phyloP scores from a whole-genome alignment of 2,888 invertebrate genomes.

The Asteroscopus sphinx region DNA sequence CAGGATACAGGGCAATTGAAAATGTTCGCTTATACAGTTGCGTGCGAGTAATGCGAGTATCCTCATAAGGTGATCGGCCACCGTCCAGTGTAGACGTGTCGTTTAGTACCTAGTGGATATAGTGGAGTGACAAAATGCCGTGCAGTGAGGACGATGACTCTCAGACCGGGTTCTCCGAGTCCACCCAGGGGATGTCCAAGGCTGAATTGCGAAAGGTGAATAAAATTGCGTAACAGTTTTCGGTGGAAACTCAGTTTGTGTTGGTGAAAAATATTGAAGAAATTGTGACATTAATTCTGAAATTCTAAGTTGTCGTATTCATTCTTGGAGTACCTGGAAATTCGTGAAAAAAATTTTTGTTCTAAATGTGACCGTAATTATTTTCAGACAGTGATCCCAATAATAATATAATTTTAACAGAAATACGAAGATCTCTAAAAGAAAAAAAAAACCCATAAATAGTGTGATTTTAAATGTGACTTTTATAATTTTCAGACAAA shows the following conservation, averaged over 20 bases:
- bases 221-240: constrained; percentile 1
- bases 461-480: constrained; percentile 1
- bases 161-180: constrained; percentile 86
- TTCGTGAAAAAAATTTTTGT: not conserved
- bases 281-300: not conserved
- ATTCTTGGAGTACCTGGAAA: too few species aligned
- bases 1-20: constrained; percentile 80
- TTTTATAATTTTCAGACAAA: constrained; percentile 91
- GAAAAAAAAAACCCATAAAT: too few species aligned
- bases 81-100: constrained; percentile 65
- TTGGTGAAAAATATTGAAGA: not conserved
- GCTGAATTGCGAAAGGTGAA: constrained; percentile 92
- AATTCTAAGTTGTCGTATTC: not conserved
- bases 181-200: constrained; percentile 91
- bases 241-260: not conserved
- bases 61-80: constrained; percentile 67
- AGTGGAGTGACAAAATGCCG: constrained; percentile 82
- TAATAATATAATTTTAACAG: not conserved
- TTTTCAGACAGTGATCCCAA: not conserved
- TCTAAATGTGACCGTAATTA: not conserved
- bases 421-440: too few species aligned
- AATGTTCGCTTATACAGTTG: constrained; percentile 75
- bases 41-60: constrained; percentile 67
- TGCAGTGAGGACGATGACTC: constrained; percentile 91
- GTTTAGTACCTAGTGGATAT: constrained; percentile 18